Evolutionary conservation across 2,888 invertebrate species (phyloP).

Genomic region (Kuschelorhynchus macadamiae): DNA sequence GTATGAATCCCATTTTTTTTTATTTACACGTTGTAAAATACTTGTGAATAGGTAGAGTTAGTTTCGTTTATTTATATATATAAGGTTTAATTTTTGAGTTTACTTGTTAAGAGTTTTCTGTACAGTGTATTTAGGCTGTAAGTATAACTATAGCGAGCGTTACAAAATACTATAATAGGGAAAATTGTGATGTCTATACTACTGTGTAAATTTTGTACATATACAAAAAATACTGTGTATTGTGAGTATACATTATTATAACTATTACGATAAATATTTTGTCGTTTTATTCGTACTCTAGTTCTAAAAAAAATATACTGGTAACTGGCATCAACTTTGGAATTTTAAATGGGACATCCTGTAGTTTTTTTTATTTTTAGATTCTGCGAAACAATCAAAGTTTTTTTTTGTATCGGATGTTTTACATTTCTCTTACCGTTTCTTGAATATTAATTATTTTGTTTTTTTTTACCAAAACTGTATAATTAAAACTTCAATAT

Average conservation of each 20-base stretch:
- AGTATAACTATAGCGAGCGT: constrained; percentile 67
- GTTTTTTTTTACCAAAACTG: too few species aligned
- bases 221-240: constrained; percentile 70
- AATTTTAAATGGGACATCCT: too few species aligned
- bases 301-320: too few species aligned
- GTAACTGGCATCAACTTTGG: too few species aligned
- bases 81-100: constrained; percentile 62
- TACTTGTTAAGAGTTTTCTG: constrained; percentile 65
- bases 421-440: too few species aligned
- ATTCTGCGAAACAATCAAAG: too few species aligned
- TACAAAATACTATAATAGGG: constrained; percentile 68
- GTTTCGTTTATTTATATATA: constrained; percentile 61
- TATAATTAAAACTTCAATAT: too few species aligned
- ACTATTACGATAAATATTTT: constrained; percentile 66
- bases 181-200: constrained; percentile 71
- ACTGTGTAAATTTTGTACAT: constrained; percentile 72
- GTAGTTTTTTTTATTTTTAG: too few species aligned
- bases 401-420: too few species aligned
- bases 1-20: constrained; percentile 66
- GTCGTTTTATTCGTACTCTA: constrained; percentile 28
- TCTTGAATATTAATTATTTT: too few species aligned
- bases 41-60: constrained; percentile 67
- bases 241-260: constrained; percentile 71
- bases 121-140: constrained; percentile 69
- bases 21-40: constrained; percentile 67